A percentile compares a stretch with the other conserved stretches of the same genome.
Conservation (phyloP, 1,140 invertebrate species). For the Aphelinus atriplicis region DNA sequence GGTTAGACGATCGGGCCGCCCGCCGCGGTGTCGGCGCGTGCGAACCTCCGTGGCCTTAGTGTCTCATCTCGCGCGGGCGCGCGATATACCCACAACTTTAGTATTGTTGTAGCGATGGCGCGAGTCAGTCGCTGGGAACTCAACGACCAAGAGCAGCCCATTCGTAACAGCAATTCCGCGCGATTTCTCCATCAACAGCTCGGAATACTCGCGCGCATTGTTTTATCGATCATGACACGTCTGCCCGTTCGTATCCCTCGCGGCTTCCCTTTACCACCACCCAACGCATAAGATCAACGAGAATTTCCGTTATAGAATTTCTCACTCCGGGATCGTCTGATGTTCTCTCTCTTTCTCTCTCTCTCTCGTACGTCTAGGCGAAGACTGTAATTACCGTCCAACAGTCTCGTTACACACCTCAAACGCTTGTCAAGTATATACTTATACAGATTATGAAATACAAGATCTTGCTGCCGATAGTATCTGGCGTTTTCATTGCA, state of each 20-base stretch:
- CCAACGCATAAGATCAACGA: neutral
- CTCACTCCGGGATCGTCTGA: neutral
- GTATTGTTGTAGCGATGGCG: neutral
- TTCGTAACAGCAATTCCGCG: neutral
- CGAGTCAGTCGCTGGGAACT: conserved; percentile 23
- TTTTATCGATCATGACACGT: conserved; percentile 14
- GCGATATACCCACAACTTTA: no score
- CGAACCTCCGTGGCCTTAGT: conserved; percentile 3
- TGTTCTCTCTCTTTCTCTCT: no score
- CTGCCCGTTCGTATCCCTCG: neutral
- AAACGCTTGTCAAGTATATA: no score
- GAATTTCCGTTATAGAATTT: conserved; percentile 1
- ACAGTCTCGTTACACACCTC: no score
- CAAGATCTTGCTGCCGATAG: no score
- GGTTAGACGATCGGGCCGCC: neutral
- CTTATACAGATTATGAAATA: no score
- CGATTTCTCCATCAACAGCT: neutral
- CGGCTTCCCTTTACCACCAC: no score
- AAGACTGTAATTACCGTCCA: no score
- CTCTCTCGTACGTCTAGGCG: no score
- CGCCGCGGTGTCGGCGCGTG: neutral
- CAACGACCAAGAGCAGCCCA: neutral
- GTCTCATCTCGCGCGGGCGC: conserved; percentile 1
- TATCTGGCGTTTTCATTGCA: no score
- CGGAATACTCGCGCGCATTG: neutral